A percentile compares a stretch with the other conserved stretches of the same genome.
phyloP scores from a whole-genome alignment of 2,113 vertebrate species.

The Glareola pratincola region DNA sequence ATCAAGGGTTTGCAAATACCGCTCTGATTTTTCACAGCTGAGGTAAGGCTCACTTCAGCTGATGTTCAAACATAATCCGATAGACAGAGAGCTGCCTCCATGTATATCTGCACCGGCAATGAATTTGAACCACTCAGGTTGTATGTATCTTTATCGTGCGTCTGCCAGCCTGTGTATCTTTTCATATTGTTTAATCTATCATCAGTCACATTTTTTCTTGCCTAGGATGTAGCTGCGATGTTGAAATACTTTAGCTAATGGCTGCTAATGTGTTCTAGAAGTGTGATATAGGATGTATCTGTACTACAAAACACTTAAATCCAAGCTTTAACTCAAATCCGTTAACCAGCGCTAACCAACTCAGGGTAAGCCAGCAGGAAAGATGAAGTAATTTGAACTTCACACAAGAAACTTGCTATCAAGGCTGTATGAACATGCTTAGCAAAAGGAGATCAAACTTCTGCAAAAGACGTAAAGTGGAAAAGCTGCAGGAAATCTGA shows the following conservation, averaged over 20 bases:
- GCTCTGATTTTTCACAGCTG: background rate
- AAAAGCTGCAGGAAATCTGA: background rate
- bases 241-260: background rate
- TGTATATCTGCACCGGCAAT: fast-evolving
- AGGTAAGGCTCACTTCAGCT: background rate
- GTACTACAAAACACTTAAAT: background rate
- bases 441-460: background rate
- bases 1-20: background rate
- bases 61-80: background rate
- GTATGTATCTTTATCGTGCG: background rate
- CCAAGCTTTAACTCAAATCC: background rate
- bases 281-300: background rate
- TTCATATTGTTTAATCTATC: background rate
- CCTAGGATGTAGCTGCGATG: background rate
- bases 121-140: background rate
- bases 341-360: background rate
- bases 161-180: background rate
- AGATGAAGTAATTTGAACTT: background rate
- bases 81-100: background rate
- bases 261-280: background rate
- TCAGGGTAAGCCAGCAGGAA: background rate
- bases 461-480: background rate
- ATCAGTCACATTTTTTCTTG: background rate
- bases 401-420: background rate
- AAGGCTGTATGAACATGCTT: background rate